Base-by-base conservation (phyloP, 2,113 vertebrate species). In the Rhynchopsitta pachyrhyncha region DNA sequence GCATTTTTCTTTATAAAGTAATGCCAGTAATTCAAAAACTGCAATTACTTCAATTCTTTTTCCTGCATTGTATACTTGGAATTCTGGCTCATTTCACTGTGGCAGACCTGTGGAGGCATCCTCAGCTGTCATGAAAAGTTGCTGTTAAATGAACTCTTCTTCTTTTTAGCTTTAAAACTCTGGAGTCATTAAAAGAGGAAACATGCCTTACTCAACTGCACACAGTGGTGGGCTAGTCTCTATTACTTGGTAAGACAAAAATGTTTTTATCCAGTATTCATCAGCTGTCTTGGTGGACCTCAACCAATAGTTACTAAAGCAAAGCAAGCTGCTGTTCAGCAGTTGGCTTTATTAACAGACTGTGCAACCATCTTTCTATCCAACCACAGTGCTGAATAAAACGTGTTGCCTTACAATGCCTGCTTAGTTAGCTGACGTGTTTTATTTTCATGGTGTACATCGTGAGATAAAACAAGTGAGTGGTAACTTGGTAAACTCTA, bases 11-110 rank as follows among this genome's bases (percentile, higher is more conserved):
- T 76, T 57, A 25, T 62, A 57, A 91, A 93, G 52, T 57, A 92
- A 85, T 76, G 75, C 62, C 70, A 47, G 37, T 76, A 62, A 92
- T 91, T 91, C n/a, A 93, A 82, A 95, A 82, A 69, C 44, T 76
- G 39, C n/a, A 82, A 52, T 76, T 79, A 85, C 22, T 84, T 84
- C 10, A 59, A 12, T 80, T 82, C 33, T 18, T 49, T 90, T 71
- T 82, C 35, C 81, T 85, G 13, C 23, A 8, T 66, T 82, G 37
- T 44, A 11, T 66, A 33, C 59, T 79, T 28, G 47, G 83, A 79
- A 18, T 69, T 81, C 66, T 89, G 66, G 8, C 84, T 91, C n/a
- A 67, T 93, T 81, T 78, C 67, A 44, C 35, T 29, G 52, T 15
- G 44, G 39, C 74, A 87, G 77, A 73, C 82, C 70, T 71, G 52